These are phyloP conservation scores for Zaprionus capensis DNA, from an alignment of 1,140 invertebrate species.

Conservation along the genomic window DNA sequence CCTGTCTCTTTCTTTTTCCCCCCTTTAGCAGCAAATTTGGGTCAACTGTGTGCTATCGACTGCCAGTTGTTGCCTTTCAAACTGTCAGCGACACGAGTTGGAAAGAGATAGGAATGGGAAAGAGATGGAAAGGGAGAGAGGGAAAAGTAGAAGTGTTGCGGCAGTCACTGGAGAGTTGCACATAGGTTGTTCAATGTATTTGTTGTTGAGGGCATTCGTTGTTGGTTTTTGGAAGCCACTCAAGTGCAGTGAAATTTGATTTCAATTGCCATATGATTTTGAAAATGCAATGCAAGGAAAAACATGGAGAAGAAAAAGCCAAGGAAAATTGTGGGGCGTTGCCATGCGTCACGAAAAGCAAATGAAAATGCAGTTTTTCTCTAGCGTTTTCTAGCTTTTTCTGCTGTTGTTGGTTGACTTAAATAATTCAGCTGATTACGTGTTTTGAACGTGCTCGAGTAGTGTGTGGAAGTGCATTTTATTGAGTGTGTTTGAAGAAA, in stretches of 20 bases:
- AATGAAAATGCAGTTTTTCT: neutral
- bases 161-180: constrained; percentile 60
- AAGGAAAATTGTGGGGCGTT: constrained; percentile 3
- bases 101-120: constrained; percentile 2
- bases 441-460: constrained; percentile 6
- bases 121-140: neutral
- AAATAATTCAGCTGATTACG: constrained; percentile 49
- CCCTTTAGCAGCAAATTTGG: constrained; percentile 53
- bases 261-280: constrained; percentile 77
- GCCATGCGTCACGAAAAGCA: neutral
- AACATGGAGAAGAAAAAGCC: neutral
- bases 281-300: constrained; percentile 30
- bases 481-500: neutral
- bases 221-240: constrained; percentile 39
- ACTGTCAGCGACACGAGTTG: constrained; percentile 58
- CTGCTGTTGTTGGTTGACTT: constrained; percentile 33
- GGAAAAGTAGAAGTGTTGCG: constrained; percentile 53
- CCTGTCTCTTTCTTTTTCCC: neutral
- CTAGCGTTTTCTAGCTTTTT: neutral
- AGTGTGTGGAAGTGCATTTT: neutral
- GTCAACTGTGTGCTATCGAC: constrained; percentile 81
- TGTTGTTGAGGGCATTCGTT: neutral
- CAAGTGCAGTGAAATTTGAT: constrained; percentile 77
- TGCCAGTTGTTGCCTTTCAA: constrained; percentile 69
- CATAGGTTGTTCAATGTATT: constrained; percentile 30